phyloP scores from a whole-genome alignment of 2,888 invertebrate species.

The Neoaliturus tenellus region DNA sequence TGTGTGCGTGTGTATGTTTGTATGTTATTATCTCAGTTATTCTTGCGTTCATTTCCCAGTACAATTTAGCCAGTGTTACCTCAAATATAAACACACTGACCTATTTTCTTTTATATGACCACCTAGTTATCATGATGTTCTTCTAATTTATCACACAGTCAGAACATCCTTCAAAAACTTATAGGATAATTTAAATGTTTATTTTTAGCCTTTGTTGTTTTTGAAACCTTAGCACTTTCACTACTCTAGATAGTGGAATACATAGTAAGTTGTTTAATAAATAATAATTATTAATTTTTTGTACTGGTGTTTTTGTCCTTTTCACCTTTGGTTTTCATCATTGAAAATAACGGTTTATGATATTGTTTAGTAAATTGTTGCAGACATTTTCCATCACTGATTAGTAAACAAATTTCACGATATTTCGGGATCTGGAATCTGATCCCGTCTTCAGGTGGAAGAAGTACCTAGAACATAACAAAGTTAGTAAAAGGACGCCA shows the following conservation, averaged over 20 bases:
- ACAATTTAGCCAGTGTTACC: constrained; percentile 40
- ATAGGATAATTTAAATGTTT: constrained; percentile 14
- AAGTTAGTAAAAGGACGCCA: too few species aligned
- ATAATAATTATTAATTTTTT: constrained; percentile 58
- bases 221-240: constrained; percentile 57
- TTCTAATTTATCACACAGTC: not conserved
- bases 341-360: too few species aligned
- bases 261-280: constrained; percentile 63
- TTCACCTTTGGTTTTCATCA: not conserved
- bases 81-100: constrained; percentile 42
- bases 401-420: too few species aligned
- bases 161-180: not conserved
- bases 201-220: constrained; percentile 16
- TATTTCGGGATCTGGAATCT: too few species aligned
- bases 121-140: not conserved
- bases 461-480: too few species aligned
- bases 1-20: constrained; percentile 12
- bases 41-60: not conserved
- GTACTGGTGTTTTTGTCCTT: constrained; percentile 26
- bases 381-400: too few species aligned
- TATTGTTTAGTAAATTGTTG: too few species aligned
- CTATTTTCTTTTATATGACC: not conserved
- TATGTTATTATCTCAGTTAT: constrained; percentile 4
- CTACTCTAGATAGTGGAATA: constrained; percentile 60
- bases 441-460: too few species aligned